Percentiles rank a stretch among this genome's conserved stretches.
These are phyloP conservation scores for Rhinichthys osculus DNA, from an alignment of 2,797 vertebrate species.

Conservation along the genomic window DNA sequence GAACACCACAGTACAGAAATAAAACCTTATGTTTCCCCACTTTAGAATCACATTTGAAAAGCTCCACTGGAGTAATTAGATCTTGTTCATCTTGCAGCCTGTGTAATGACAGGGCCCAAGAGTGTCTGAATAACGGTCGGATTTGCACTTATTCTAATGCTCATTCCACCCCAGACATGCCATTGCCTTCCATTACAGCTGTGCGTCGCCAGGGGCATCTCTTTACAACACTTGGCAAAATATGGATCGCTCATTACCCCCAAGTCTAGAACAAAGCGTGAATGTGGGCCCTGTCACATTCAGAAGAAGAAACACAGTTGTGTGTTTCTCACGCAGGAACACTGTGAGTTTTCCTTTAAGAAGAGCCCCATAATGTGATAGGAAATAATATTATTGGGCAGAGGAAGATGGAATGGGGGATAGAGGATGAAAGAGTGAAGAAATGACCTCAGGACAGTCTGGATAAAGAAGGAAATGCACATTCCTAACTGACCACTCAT, in stretches of 20 bases:
- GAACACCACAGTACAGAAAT: background rate
- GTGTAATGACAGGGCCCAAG: slow-evolving; percentile 54
- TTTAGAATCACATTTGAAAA: slow-evolving; percentile 8
- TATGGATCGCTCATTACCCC: slow-evolving; percentile 72
- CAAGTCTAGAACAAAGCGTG: slow-evolving; percentile 58
- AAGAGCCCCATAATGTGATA: slow-evolving; percentile 68
- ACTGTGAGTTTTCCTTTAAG: slow-evolving; percentile 60
- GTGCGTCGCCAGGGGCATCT: slow-evolving; percentile 64
- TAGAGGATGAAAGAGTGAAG: slow-evolving; percentile 70
- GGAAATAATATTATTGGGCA: slow-evolving; percentile 65
- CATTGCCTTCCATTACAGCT: slow-evolving; percentile 53
- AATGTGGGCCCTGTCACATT: slow-evolving; percentile 65
- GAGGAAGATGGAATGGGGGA: slow-evolving; percentile 61
- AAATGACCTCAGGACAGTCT: slow-evolving; percentile 80
- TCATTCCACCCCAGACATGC: slow-evolving; percentile 62
- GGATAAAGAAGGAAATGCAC: slow-evolving; percentile 72
- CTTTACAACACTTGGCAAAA: slow-evolving; percentile 71
- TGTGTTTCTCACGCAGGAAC: slow-evolving; percentile 65
- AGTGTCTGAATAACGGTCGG: slow-evolving; percentile 33
- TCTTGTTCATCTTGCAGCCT: slow-evolving; percentile 30
- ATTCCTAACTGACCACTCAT: slow-evolving; percentile 83
- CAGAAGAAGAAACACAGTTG: slow-evolving; percentile 63
- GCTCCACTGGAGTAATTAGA: slow-evolving; percentile 31
- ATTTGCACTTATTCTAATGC: slow-evolving; percentile 63
- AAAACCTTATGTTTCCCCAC: slow-evolving; percentile 32